Conservation (phyloP, 2,113 vertebrate species). For the Sturnus vulgaris region DNA sequence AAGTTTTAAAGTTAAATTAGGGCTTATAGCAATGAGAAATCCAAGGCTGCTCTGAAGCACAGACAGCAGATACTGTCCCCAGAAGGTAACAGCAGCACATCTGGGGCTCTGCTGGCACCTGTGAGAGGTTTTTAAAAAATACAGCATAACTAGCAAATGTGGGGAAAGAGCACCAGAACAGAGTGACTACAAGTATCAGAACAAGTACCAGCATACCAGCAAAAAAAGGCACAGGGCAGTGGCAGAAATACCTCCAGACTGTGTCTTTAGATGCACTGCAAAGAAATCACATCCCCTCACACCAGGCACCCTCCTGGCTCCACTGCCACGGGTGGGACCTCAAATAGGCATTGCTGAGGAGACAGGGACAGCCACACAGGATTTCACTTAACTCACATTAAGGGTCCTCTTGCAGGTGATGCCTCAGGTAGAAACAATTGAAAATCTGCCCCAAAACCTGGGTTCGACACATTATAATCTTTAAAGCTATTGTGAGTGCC, state of each 20-base stretch:
- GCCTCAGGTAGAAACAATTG: not conserved
- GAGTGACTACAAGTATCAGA: not conserved
- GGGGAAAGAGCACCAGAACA: not conserved
- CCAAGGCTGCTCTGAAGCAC: not conserved
- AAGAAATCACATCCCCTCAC: not conserved
- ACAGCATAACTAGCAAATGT: not conserved
- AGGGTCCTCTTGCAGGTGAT: not conserved
- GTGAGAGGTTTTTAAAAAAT: not conserved
- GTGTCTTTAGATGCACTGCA: not conserved
- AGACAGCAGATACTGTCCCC: rapidly evolving
- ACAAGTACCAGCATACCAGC: not conserved
- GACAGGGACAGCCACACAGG: not conserved
- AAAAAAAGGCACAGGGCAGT: not conserved
- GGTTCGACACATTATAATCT: not conserved
- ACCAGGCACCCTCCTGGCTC: not conserved
- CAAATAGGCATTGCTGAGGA: not conserved
- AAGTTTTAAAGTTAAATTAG: not conserved
- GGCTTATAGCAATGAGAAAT: not conserved
- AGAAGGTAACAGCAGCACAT: not conserved
- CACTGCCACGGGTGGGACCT: not conserved
- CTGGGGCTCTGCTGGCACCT: not conserved
- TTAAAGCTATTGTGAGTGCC: not conserved
- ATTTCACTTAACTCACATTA: not conserved
- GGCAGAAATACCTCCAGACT: not conserved
- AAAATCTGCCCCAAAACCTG: not conserved